These are phyloP conservation scores for Peromyscus attwateri DNA, from an alignment of 2,797 vertebrate species.

Conservation along the genomic window DNA sequence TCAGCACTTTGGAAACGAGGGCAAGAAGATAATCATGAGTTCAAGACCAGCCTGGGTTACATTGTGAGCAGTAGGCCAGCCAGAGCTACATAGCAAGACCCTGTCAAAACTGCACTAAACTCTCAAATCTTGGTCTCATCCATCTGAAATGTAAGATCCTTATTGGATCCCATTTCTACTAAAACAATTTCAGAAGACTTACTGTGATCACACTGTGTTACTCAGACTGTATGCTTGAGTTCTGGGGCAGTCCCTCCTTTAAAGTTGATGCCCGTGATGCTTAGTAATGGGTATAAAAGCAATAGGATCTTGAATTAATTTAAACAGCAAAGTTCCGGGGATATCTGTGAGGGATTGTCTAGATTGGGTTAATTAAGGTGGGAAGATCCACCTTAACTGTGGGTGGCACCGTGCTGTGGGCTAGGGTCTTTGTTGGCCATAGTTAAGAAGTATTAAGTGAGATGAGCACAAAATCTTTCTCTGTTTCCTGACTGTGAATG, in stretches of 20 bases:
- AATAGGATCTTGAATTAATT: neutral
- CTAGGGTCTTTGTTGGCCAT: neutral
- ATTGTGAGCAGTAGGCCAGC: neutral
- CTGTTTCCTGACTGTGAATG: neutral
- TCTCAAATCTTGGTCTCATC: neutral
- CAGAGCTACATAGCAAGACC: neutral
- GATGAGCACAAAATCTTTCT: neutral
- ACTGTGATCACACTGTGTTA: conserved; percentile 58
- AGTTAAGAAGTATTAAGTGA: neutral
- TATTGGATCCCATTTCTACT: conserved; percentile 57
- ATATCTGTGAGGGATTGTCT: neutral
- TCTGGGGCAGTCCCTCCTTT: conserved; percentile 77
- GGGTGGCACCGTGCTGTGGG: no score
- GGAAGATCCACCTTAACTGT: neutral
- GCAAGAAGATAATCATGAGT: neutral
- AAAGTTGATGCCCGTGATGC: conserved; percentile 41
- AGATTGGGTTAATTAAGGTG: neutral
- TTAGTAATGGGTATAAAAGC: neutral
- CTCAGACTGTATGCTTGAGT: conserved; percentile 69
- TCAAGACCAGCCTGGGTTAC: neutral
- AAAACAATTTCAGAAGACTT: conserved; percentile 75
- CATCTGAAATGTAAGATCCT: conserved; percentile 29
- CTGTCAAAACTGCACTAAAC: neutral
- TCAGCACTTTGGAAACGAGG: neutral
- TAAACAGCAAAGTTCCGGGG: neutral